Evolutionary conservation across 2,888 invertebrate genomes (phyloP).

Genomic region (Sympetrum striolatum): DNA sequence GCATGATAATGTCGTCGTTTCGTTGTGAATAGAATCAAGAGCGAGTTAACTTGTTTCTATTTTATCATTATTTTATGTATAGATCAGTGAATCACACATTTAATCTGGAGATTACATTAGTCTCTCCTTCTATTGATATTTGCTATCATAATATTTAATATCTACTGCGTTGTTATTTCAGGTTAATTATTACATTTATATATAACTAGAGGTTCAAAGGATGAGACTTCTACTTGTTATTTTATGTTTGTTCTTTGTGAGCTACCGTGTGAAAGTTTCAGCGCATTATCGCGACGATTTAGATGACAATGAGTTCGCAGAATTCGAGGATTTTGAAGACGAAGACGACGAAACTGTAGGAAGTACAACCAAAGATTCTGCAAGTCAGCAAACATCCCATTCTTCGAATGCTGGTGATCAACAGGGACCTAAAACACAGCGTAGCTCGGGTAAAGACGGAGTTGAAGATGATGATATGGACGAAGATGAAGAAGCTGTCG

Average conservation of each 20-base stretch:
- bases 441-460: slow-evolving; percentile 51
- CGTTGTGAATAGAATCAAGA: neutral
- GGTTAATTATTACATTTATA: neutral
- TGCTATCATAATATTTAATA: neutral
- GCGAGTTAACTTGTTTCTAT: no score
- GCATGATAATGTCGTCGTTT: neutral
- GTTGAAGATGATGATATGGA: slow-evolving; percentile 59
- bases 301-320: slow-evolving; percentile 93
- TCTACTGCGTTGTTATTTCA: neutral
- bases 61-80: no score
- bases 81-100: no score
- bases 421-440: slow-evolving; percentile 53
- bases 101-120: neutral
- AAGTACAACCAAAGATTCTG: slow-evolving; percentile 48
- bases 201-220: neutral
- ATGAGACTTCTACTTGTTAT: neutral
- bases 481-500: slow-evolving; percentile 67
- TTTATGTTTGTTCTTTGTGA: neutral
- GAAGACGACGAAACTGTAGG: slow-evolving; percentile 65
- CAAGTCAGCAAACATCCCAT: slow-evolving; percentile 46
- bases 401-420: slow-evolving; percentile 50
- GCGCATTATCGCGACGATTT: neutral
- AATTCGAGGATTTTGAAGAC: slow-evolving; percentile 87
- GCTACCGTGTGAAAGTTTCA: neutral
- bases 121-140: neutral